Base-by-base conservation (phyloP, 2,113 vertebrate species). In the Neofelis nebulosa region DNA sequence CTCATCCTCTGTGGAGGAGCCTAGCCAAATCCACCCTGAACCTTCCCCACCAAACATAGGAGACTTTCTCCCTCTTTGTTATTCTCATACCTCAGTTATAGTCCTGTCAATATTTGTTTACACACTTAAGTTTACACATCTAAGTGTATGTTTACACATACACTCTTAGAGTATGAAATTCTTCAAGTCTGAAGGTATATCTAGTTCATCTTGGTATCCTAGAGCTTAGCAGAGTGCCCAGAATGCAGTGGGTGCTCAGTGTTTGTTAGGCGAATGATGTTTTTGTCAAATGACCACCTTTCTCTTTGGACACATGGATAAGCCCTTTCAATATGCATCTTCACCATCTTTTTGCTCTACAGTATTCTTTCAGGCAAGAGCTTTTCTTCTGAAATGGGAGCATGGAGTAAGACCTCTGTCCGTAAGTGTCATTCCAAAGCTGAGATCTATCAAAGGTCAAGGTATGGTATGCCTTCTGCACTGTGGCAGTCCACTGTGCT, bases 141-240 rank as follows among this genome's bases (percentile, higher is more conserved):
- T 88, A 45, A 45, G 45, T 45, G 45, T 45, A 45, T 45, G 45
- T 45, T 45, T 45, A 45, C 45, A 45, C 45, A 45, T 45, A 45
- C 45, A 31, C 63, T 93, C 38, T 80, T 74, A 21, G 36, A 88
- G 76, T 84, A 9, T 80, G 92, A 90, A 89, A 87, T 94, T 89
- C 65, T 81, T 36, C 29, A 52, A 95, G 81, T 78, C 8, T 36
- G 45, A 71, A 88, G 21, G 85, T 16, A 1, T 88, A 83, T 78
- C 79, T 85, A 89, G 92, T 80, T 91, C 8, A 2, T 93, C 90
- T 93, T 86, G 81, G 27, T 94, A 68, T n/a, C 63, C 50, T 65
- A 65, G 73, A 78, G 86, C 63, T 71, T 48, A 66, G 23, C 50
- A 31, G 23, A 87, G 25, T 38, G 13, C 76, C 45, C 29, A 36